phyloP scores from a whole-genome alignment of 2,797 vertebrate species.

The Acanthis flammea region DNA sequence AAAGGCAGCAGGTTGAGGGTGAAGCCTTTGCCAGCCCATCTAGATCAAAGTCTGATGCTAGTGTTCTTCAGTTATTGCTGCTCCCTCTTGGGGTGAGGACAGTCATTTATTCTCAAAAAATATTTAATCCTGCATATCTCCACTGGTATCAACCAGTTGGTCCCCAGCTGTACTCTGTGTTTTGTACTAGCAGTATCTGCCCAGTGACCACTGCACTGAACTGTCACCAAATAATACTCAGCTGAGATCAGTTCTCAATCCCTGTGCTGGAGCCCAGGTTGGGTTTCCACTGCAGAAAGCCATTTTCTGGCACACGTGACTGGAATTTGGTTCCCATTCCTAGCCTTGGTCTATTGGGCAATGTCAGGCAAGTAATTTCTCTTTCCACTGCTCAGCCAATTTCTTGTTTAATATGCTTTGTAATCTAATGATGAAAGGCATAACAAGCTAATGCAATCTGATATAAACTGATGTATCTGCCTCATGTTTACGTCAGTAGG shows the following conservation, averaged over 20 bases:
- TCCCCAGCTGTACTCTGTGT: not conserved
- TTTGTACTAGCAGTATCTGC: not conserved
- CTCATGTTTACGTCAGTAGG: not conserved
- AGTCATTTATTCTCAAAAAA: not conserved
- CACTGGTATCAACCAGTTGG: not conserved
- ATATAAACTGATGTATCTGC: not conserved
- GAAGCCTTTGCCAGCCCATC: not conserved
- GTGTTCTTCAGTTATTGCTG: not conserved
- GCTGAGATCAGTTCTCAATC: not conserved
- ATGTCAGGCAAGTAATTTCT: not conserved
- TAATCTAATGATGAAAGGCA: not conserved
- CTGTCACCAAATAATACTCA: not conserved
- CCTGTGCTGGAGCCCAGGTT: not conserved
- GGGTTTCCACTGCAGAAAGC: not conserved
- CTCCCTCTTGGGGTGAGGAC: not conserved
- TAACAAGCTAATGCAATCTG: not conserved
- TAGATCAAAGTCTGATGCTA: not conserved
- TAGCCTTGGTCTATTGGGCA: not conserved
- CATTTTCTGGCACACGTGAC: not conserved
- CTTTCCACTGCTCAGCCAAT: not conserved
- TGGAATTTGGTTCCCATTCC: not conserved
- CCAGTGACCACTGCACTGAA: not conserved
- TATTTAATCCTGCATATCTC: not conserved
- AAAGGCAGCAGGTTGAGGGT: not conserved
- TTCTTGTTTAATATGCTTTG: not conserved